Base-by-base conservation (phyloP, 2,888 invertebrate species). In the Synergus gifuensis region DNA sequence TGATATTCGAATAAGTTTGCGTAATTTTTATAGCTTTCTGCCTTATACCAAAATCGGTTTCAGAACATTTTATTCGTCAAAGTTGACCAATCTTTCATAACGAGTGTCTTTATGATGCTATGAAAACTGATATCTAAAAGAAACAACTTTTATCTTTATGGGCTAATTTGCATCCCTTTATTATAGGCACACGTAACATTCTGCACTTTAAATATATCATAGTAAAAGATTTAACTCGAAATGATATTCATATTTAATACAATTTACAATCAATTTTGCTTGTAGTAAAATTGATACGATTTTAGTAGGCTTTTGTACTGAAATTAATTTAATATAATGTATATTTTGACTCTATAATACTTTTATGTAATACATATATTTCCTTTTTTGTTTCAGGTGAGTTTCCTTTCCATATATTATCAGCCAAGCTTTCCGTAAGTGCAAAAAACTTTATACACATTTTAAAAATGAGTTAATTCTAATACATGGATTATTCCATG, bases 21-120 rank as follows among this genome's bases (percentile, higher is more conserved):
- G 14, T n/a, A 67, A 67, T 67, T 67, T 67, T 44, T 42, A 67
- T 44, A 44, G 66, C 44, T 42, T 44, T 0, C 28, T 28, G 28
- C 3, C 18, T n/a, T 18, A 67, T 40, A 46, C 22, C 18, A 42
- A 67, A 67, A 42, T 18, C 18, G 5, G 14, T 14, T 46, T 46
- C 22, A 22, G 46, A 67, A 67, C 44, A 67, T 67, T 67, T 44
- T 46, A 14, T 44, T 22, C 22, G 12, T 18, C 18, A 0, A 44
- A 46, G 22, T 18, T 44, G 67, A 67, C 46, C 22, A 64, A 40
- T 64, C 42, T 64, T 40, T 36, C 42, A 40, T 64, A 64, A 64
- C n/a, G 64, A 64, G 40, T 64, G n/a, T 64, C 64, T 64, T 64
- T 64, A 64, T 64, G 64, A 64, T 16, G 64, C 64, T n/a, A 64